Conservation (phyloP, 1,140 invertebrate genomes). For the Hetaerina americana region DNA sequence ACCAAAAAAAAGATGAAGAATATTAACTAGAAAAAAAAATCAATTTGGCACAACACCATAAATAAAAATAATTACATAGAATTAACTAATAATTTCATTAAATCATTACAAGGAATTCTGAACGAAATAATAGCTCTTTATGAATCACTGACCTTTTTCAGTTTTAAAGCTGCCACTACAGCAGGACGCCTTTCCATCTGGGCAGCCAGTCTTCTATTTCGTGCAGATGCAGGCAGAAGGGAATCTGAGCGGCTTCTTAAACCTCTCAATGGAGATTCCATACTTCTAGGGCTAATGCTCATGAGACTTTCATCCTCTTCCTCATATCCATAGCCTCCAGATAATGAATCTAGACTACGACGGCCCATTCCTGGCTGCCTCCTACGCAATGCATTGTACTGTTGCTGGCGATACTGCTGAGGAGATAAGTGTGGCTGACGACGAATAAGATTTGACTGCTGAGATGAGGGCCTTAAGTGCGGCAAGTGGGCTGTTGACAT, state of each 20-base stretch:
- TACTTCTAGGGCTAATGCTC: not conserved
- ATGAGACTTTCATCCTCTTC: not conserved
- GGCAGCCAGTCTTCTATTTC: slow-evolving; percentile 33
- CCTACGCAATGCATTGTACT: not conserved
- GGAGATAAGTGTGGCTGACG: not conserved
- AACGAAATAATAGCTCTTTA: not conserved
- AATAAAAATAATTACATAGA: no score
- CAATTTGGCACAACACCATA: no score
- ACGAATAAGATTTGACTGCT: not conserved
- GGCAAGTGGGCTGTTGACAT: not conserved
- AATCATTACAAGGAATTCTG: not conserved
- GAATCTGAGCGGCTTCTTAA: slow-evolving; percentile 7
- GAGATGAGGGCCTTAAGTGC: not conserved
- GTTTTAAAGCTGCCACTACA: slow-evolving; percentile 30
- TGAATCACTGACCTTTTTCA: slow-evolving; percentile 25
- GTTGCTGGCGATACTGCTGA: not conserved
- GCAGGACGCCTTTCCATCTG: slow-evolving; percentile 37
- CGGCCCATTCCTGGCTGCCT: not conserved
- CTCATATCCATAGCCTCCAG: not conserved
- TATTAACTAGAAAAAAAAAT: no score
- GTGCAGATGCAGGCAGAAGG: slow-evolving; percentile 23
- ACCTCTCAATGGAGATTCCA: not conserved
- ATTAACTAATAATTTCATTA: not conserved
- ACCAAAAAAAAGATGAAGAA: no score
- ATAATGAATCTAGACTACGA: not conserved